Evolutionary conservation across 2,888 invertebrate species (phyloP), one percentile per base, ranked within the genome.

Genomic region (Spilarctia lutea): DNA sequence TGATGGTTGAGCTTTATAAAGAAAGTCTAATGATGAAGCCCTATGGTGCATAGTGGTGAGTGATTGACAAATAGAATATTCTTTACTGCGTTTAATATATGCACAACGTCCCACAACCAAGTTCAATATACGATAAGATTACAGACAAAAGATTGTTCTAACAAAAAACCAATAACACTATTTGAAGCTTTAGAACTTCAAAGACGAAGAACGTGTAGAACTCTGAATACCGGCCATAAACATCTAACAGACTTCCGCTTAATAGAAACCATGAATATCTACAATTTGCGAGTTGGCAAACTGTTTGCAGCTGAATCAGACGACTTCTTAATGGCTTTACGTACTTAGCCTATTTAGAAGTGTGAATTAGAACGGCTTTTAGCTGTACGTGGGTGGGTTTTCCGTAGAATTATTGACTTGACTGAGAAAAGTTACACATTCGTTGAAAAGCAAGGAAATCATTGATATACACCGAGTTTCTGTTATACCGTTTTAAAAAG

Each of bases 251-350:
- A 35, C 52, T 73, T 65, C 68, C 35, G 42, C 39, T 10, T 48
- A n/a, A 69, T 68, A 39, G 68, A 68, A 33, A 80, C 82, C 81
- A 79, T 89, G 89, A 89, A 88, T 88, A 83, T 84, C 86, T 83
- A 85, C 88, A 90, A 90, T 90, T 88, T 86, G 83, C 77, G 74
- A 83, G 87, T 90, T 90, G 73, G 83, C 85, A 80, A 88, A 88
- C 88, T 87, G 74, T 71, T 73, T 71, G 87, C 77, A 83, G 84
- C 82, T 85, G 85, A 85, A 79, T 89, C 86, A 84, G 80, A 82
- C 85, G 79, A 81, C 79, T 77, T 74, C 81, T 85, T 89, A 87
- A 90, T 90, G 87, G 85, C 73, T 82, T 83, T 45, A 45, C 13
- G 27, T 68, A 30, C 45, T 65, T 48, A 8, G 30, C 7, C 24